Evolutionary conservation across 2,888 invertebrate genomes (phyloP).

Genomic region (Muschampia plurimacula): DNA sequence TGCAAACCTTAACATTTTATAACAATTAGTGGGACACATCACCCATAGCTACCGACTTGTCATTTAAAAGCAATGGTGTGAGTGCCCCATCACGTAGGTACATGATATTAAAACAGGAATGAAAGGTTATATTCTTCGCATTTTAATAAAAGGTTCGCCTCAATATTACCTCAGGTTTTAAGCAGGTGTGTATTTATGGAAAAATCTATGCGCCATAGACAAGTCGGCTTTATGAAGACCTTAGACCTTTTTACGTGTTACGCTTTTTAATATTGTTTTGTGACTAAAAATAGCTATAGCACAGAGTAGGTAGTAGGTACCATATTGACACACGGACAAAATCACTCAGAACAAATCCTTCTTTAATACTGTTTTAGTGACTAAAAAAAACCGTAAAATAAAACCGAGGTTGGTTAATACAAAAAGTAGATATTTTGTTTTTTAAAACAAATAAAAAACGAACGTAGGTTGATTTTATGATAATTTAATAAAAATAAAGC

Average conservation of each 20-base stretch:
- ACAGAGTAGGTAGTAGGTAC: background rate
- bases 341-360: too few relatives aligned
- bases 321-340: background rate
- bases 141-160: conserved; percentile 4
- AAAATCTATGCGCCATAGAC: background rate
- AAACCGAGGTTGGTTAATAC: too few relatives aligned
- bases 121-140: background rate
- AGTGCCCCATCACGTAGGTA: background rate
- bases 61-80: too few relatives aligned
- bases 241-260: background rate
- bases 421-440: too few relatives aligned
- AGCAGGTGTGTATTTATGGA: background rate
- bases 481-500: too few relatives aligned
- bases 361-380: too few relatives aligned
- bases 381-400: too few relatives aligned
- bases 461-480: too few relatives aligned
- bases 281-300: background rate
- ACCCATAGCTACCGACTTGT: too few relatives aligned
- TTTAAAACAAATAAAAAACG: too few relatives aligned
- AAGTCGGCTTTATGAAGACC: background rate
- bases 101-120: background rate
- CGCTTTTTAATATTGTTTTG: background rate
- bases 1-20: too few relatives aligned
- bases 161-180: background rate
- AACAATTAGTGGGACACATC: too few relatives aligned